Base-by-base conservation (phyloP, 2,888 invertebrate genomes). In the Andrena bicolor region DNA sequence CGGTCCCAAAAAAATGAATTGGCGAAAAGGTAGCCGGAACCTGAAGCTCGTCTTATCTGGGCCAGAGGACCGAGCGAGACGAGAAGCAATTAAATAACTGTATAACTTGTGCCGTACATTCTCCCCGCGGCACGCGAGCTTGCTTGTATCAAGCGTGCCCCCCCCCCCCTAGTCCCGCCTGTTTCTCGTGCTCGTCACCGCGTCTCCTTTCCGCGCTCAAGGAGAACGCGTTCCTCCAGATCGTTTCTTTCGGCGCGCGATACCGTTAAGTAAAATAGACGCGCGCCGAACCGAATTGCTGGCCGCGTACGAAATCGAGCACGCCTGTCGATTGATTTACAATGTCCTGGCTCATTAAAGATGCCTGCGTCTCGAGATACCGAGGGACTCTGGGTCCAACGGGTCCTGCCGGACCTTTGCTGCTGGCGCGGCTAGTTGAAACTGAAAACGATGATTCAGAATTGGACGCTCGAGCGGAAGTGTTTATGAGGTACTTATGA, bases 41-140 rank as follows among this genome's bases (percentile, higher is more conserved):
- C 49, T 28, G 48, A 48, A 35, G 58, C 30, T 32, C 58, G 35
- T 60, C 65, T 65, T 77, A 84, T 80, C 71, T 84, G 76, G 84
- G 80, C 58, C 73, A 56, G 35, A 48, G 79, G 83, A 85, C 83
- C 87, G 82, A 85, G 83, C 87, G 84, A 88, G 89, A 87, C 84
- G 89, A 88, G 86, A 88, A 89, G 89, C 90, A 91, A 92, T 92
- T 91, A 90, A 90, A 20, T 88, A 88, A 88, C 88, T 88, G 88
- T 88, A 88, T 83, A 88, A 80, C 68, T 60, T 16, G 78, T 72
- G 79, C 76, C 70, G 78, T 81, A 64, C 86, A 74, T 73, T 84
- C 76, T 71, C 68, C 61, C 56, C 76, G 65, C 61, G 51, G 58
- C 70, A 71, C 78, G 71, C 71, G 74, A 84, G 64, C 51, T 73